These are phyloP conservation scores for Herpailurus yagouaroundi DNA, from an alignment of 2,113 vertebrate species.

Conservation along the genomic window DNA sequence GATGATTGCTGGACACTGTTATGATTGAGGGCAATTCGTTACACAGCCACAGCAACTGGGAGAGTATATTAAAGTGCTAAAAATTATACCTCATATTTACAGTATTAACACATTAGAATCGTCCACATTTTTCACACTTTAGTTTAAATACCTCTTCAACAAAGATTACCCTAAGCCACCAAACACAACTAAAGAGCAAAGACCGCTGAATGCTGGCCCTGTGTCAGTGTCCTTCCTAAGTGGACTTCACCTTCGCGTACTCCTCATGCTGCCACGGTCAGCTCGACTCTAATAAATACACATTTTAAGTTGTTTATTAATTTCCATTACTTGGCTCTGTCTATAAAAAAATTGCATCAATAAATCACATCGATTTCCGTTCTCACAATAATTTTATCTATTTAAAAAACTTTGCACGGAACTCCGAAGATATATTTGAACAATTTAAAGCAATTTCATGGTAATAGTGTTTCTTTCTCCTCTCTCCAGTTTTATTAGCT, in stretches of 20 bases:
- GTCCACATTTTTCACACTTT: slow-evolving; percentile 20
- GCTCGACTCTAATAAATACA: slow-evolving; percentile 13
- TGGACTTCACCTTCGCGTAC: background rate
- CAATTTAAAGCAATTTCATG: slow-evolving; percentile 76
- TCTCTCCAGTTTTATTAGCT: slow-evolving; percentile 65
- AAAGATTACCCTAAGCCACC: background rate
- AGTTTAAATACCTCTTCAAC: slow-evolving; percentile 4
- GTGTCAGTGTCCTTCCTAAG: accelerated
- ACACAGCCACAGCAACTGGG: background rate
- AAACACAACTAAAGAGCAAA: background rate
- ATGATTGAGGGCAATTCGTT: background rate
- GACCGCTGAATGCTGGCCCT: background rate
- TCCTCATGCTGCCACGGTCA: background rate
- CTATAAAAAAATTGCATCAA: slow-evolving; percentile 53
- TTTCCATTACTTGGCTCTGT: slow-evolving; percentile 61
- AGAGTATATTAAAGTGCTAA: background rate
- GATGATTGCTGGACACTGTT: accelerated
- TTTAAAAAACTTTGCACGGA: slow-evolving; percentile 68
- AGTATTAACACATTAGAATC: background rate
- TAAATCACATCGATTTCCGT: slow-evolving; percentile 66
- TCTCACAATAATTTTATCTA: slow-evolving; percentile 69
- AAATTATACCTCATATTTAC: background rate
- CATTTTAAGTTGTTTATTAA: slow-evolving; percentile 59
- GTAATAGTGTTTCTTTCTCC: slow-evolving; percentile 56
- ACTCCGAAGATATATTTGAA: slow-evolving; percentile 75